Evolutionary conservation across 2,888 invertebrate genomes (phyloP).

Genomic region (Chaetogeoica ovagalla): DNA sequence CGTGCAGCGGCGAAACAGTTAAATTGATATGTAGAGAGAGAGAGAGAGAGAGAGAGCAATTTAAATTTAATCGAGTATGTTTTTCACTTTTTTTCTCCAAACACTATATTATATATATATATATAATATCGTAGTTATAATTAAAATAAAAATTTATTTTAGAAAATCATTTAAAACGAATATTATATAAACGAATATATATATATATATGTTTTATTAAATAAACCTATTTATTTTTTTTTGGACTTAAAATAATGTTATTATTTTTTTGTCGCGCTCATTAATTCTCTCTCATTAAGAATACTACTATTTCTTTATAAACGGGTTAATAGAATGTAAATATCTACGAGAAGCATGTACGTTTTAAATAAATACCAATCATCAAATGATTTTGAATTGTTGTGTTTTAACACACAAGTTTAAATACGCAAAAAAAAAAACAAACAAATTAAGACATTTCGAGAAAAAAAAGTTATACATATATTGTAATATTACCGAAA

Average conservation of each 20-base stretch:
- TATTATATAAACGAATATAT: too few relatives aligned
- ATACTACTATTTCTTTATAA: background rate
- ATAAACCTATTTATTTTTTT: too few relatives aligned
- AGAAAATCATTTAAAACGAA: too few relatives aligned
- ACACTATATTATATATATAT: too few relatives aligned
- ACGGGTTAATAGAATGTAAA: background rate
- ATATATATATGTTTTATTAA: too few relatives aligned
- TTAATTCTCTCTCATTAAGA: background rate
- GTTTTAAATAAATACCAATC: background rate
- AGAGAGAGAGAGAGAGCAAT: background rate
- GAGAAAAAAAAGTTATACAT: constrained; percentile 8
- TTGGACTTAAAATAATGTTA: background rate
- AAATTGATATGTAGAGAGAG: too few relatives aligned
- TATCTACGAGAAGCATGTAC: background rate
- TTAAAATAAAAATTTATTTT: too few relatives aligned
- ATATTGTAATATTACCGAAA: constrained; percentile 59
- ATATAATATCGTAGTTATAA: too few relatives aligned
- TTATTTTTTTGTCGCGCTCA: background rate
- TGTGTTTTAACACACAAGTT: too few relatives aligned
- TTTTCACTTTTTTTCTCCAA: background rate
- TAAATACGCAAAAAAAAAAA: too few relatives aligned
- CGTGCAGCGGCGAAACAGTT: too few relatives aligned
- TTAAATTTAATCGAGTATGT: background rate
- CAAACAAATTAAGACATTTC: too few relatives aligned
- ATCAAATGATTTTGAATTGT: background rate